Percentiles rank a stretch among this genome's conserved stretches.
phyloP scores from a whole-genome alignment of 2,888 invertebrate genomes.

The Heliconius hortense region DNA sequence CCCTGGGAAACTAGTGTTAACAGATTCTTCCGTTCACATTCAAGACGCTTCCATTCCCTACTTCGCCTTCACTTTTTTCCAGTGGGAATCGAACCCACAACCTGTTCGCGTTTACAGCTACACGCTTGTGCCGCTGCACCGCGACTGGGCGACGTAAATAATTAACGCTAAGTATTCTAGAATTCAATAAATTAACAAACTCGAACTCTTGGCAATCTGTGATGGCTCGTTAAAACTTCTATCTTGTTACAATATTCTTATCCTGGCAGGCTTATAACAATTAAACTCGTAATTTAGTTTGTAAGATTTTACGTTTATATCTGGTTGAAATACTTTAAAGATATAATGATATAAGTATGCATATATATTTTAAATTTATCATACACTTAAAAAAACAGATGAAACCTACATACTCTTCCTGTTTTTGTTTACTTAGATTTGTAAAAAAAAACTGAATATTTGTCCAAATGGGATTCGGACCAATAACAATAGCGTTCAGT shows the following conservation, averaged over 20 bases:
- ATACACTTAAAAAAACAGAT: too few species aligned
- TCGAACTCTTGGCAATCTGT: slow-evolving; percentile 4
- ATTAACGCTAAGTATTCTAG: neutral
- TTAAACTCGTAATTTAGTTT: slow-evolving; percentile 15
- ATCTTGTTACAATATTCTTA: slow-evolving; percentile 33
- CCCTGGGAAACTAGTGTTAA: too few species aligned
- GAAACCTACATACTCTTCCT: too few species aligned
- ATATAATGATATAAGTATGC: neutral
- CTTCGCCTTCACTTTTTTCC: too few species aligned
- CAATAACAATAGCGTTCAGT: too few species aligned
- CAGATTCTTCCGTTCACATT: too few species aligned
- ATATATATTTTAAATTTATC: too few species aligned
- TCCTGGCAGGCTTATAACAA: slow-evolving; percentile 15
- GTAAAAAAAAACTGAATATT: too few species aligned
- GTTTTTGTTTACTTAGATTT: too few species aligned
- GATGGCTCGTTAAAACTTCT: slow-evolving; percentile 29
- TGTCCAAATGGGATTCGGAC: too few species aligned
- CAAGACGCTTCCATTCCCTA: neutral
- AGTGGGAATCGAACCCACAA: neutral
- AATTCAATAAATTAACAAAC: slow-evolving; percentile 10
- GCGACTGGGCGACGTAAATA: neutral
- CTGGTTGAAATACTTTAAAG: neutral
- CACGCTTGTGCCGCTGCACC: neutral
- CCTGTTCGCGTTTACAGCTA: neutral
- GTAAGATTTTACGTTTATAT: slow-evolving; percentile 22